Evolutionary conservation across 2,888 invertebrate species (phyloP).

Genomic region (Harpalus rubripes): DNA sequence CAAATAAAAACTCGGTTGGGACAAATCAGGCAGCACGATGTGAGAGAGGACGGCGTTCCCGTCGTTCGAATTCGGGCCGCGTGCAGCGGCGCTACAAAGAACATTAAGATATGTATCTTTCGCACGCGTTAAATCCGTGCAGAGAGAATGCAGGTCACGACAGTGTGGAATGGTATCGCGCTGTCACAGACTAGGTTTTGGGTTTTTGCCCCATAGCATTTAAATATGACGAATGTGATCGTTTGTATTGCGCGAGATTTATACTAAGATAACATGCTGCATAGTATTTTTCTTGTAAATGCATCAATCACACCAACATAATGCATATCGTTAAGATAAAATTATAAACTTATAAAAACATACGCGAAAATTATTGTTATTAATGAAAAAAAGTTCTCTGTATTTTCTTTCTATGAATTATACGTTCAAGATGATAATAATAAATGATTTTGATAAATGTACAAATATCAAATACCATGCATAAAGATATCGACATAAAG

Average conservation of each 20-base stretch:
- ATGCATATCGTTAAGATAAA: slow-evolving; percentile 2
- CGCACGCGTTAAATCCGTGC: slow-evolving; percentile 43
- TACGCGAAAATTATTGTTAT: too few relatives aligned
- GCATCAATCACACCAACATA: slow-evolving; percentile 7
- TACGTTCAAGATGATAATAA: background rate
- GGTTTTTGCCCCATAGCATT: slow-evolving; percentile 10
- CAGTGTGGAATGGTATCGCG: slow-evolving; percentile 14
- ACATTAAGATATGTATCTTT: slow-evolving; percentile 64
- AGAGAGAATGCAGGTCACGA: slow-evolving; percentile 34
- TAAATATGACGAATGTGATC: slow-evolving; percentile 52
- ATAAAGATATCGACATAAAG: too few relatives aligned
- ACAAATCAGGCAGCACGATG: slow-evolving; percentile 40
- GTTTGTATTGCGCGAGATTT: slow-evolving; percentile 25
- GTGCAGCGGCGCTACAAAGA: slow-evolving; percentile 47
- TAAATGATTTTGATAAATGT: too few relatives aligned
- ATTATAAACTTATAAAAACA: background rate
- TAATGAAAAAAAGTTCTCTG: too few relatives aligned
- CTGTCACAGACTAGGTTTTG: slow-evolving; percentile 12
- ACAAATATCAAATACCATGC: too few relatives aligned
- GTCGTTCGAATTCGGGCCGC: slow-evolving; percentile 57
- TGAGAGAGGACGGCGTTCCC: background rate
- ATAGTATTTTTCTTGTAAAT: slow-evolving; percentile 18
- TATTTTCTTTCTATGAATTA: too few relatives aligned
- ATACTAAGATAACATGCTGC: background rate
- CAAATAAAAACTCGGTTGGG: slow-evolving; percentile 48